A percentile compares a stretch with the other conserved stretches of the same genome.
Conservation (phyloP, 1,140 invertebrate genomes). For the Chrysopa pallens region DNA sequence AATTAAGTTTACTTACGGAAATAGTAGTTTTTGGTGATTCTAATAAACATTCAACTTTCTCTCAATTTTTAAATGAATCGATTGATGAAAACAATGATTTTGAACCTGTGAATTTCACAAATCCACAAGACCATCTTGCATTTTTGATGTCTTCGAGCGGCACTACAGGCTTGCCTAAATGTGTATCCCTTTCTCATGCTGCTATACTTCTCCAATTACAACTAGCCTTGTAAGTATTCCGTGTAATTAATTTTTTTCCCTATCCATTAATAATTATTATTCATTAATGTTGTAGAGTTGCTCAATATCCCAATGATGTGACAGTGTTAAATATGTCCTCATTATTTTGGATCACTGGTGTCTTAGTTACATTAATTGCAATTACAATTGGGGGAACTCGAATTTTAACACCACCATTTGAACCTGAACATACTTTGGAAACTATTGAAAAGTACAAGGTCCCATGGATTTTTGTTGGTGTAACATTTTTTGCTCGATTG, state of each 20-base stretch:
- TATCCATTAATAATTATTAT: no score
- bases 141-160: conserved; percentile 38
- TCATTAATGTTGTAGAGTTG: no score
- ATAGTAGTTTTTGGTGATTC: conserved; percentile 2
- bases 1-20: not conserved
- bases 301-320: not conserved
- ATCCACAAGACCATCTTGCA: conserved; percentile 2
- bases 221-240: not conserved
- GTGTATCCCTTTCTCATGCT: conserved; percentile 43
- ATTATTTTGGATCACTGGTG: conserved; percentile 13
- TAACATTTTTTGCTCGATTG: conserved; percentile 18
- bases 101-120: not conserved
- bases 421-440: conserved; percentile 16
- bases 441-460: conserved; percentile 25
- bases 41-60: not conserved
- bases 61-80: not conserved
- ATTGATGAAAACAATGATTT: not conserved
- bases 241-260: not conserved
- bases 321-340: conserved; percentile 8
- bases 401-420: conserved; percentile 18
- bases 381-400: conserved; percentile 13
- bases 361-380: conserved; percentile 9
- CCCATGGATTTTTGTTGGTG: conserved; percentile 14
- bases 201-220: conserved; percentile 3
- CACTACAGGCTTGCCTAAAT: conserved; percentile 57